A percentile compares a stretch with the other conserved stretches of the same genome.
Evolutionary conservation across 2,797 vertebrate genomes (phyloP).

Genomic region (Crenichthys baileyi): DNA sequence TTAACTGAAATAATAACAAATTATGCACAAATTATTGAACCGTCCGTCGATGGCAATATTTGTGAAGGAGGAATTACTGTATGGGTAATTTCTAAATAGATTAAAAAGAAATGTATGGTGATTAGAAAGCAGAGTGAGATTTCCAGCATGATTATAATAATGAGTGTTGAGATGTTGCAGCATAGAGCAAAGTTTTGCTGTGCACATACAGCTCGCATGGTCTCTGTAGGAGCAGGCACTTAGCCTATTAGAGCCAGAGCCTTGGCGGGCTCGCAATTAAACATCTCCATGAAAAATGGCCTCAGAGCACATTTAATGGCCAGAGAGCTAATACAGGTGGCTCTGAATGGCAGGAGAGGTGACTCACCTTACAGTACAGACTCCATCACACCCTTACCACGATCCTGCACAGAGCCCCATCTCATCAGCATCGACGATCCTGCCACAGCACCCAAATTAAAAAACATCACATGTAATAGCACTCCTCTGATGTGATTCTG

Average conservation of each 20-base stretch:
- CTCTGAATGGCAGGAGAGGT: slow-evolving; percentile 63
- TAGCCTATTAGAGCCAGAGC: slow-evolving; percentile 70
- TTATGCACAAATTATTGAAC: slow-evolving; percentile 7
- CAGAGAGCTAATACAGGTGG: slow-evolving; percentile 72
- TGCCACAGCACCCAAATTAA: slow-evolving; percentile 25
- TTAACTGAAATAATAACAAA: slow-evolving; percentile 20
- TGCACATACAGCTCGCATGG: slow-evolving; percentile 65
- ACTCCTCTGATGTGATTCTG: slow-evolving; percentile 10
- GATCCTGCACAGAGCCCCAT: slow-evolving; percentile 19
- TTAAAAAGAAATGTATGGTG: slow-evolving; percentile 37
- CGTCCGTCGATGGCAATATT: slow-evolving; percentile 27
- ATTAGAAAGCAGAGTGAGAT: slow-evolving; percentile 38
- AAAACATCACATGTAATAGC: slow-evolving; percentile 11
- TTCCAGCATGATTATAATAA: slow-evolving; percentile 66
- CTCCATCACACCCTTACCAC: slow-evolving; percentile 56
- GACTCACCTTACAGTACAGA: slow-evolving; percentile 54
- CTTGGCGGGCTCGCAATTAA: slow-evolving; percentile 73
- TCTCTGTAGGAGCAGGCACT: slow-evolving; percentile 65
- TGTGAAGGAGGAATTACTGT: slow-evolving; percentile 34
- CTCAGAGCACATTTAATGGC: slow-evolving; percentile 80
- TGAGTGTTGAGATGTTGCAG: slow-evolving; percentile 37
- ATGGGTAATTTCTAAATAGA: slow-evolving; percentile 51
- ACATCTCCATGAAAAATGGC: slow-evolving; percentile 78
- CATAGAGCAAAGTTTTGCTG: slow-evolving; percentile 64
- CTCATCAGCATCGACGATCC: slow-evolving; percentile 20